These are phyloP conservation scores for Xiphorhynchus erythropygius DNA, from an alignment of 2,797 vertebrate species.

Conservation along the genomic window DNA sequence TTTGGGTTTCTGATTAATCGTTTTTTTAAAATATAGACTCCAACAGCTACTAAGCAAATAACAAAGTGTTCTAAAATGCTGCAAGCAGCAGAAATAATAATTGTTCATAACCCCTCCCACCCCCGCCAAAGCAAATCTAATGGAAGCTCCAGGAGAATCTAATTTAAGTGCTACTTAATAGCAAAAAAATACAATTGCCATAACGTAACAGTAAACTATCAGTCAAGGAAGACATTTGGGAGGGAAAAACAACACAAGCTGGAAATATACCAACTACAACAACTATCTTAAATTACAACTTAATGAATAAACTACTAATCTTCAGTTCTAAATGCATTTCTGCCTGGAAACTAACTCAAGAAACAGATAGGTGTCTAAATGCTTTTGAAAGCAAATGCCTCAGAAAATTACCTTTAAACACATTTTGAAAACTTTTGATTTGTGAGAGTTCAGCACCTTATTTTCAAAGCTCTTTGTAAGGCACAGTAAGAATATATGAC, in stretches of 20 bases:
- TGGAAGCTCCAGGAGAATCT: neutral
- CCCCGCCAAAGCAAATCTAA: neutral
- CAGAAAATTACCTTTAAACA: neutral
- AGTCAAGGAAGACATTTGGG: neutral
- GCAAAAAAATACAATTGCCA: neutral
- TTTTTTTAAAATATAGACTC: neutral
- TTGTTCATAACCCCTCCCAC: too few relatives aligned
- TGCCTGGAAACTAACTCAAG: neutral
- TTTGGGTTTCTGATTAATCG: neutral
- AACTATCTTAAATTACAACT: neutral
- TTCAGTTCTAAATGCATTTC: neutral
- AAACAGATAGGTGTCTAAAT: neutral
- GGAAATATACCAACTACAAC: neutral
- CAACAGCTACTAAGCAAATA: neutral
- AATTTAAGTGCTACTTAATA: neutral
- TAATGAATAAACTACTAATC: neutral
- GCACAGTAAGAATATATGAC: neutral
- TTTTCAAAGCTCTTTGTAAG: neutral
- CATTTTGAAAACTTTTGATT: neutral
- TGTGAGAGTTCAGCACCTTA: neutral
- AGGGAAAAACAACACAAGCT: neutral
- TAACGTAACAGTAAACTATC: neutral
- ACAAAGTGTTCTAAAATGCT: neutral
- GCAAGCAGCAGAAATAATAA: neutral
- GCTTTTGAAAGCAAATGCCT: neutral